Evolutionary conservation across 1,140 invertebrate species (phyloP), one percentile per base, ranked within the genome.

Genomic region (Bombyx mandarina): DNA sequence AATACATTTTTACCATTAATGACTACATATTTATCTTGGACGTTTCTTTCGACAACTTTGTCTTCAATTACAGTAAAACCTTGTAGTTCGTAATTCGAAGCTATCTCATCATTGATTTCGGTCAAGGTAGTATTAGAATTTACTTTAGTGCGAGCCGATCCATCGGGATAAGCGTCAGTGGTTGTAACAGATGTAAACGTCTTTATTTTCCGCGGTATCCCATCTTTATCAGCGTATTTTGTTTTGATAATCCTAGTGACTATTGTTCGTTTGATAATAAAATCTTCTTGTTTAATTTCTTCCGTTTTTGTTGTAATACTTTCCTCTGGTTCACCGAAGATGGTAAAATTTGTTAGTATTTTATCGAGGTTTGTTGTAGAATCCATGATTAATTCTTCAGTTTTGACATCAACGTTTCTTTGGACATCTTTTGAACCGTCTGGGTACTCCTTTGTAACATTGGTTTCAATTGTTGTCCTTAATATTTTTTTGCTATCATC

Each of bases 141-240:
- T 47, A 84, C 66, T 60, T 80, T 79, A 8, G 74, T 81, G 57
- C 71, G 75, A n/a, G 83, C 77, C 46, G 82, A 88, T 46, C 84
- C 84, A 66, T 89, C 86, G 18, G 87, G 86, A 67, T 85, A 89
- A 53, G 78, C 71, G 64, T 89, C 85, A 47, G 80, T 83, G 22
- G 82, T 88, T 10, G 81, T 83, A 8, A 86, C 58, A 48, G 67
- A 77, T 55, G 75, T 80, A 8, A 77, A 75, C 6, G 71, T 86
- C 66, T 88, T 88, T 46, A 88, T 57, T 75, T 89, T 89, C 56
- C 65, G 74, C 10, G 82, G 59, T 54, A 66, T 65, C 43, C 71
- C 72, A 54, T 75, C 45, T 44, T 58, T 60, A 72, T 88, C 76
- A n/a, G 68, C 67, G 62, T 85, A 82, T 60, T 77, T 86, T 35